phyloP scores from a whole-genome alignment of 2,888 invertebrate genomes.

The Hypomecis punctinalis region DNA sequence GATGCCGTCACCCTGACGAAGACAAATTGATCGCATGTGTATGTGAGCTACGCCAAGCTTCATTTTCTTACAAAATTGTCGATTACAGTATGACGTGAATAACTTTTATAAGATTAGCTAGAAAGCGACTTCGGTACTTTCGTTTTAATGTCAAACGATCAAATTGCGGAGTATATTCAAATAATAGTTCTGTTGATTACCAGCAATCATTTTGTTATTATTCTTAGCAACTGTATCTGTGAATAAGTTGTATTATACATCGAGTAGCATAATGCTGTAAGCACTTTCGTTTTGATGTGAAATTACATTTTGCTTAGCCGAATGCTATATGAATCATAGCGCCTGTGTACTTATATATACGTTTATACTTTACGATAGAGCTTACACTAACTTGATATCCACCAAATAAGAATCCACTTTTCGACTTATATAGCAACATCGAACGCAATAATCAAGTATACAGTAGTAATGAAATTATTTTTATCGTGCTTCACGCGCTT shows the following conservation, averaged over 20 bases:
- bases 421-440: not conserved
- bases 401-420: not conserved
- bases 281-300: not conserved
- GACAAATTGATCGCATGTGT: not conserved
- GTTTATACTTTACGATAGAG: no score
- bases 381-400: not conserved
- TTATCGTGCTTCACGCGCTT: no score
- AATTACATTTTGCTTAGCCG: not conserved
- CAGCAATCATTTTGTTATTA: no score
- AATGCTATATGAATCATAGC: no score
- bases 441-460: not conserved
- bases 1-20: conserved; percentile 3
- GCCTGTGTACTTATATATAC: no score
- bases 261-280: no score
- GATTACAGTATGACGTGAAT: not conserved
- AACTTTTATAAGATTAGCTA: not conserved
- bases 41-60: not conserved
- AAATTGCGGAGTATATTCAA: no score
- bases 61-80: conserved; percentile 2
- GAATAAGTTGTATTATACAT: no score
- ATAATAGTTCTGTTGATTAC: no score
- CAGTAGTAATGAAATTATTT: no score
- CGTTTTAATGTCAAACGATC: not conserved
- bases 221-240: no score
- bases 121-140: not conserved